Evolutionary conservation across 2,888 invertebrate genomes (phyloP).

Genomic region (Pasiphila rectangulata): DNA sequence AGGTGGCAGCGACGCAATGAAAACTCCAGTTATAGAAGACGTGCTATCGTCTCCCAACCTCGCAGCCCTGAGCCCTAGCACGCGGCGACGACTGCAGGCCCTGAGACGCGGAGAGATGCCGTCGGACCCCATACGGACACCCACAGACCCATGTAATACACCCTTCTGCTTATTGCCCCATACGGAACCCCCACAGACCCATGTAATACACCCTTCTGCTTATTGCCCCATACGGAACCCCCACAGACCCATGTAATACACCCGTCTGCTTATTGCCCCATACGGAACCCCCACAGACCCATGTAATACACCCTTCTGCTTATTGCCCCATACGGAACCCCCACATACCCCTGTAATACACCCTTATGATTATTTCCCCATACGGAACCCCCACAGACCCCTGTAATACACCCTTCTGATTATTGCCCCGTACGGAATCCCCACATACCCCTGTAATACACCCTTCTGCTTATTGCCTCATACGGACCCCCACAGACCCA

Average conservation of each 20-base stretch:
- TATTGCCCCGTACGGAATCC: no score
- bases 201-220: constrained; percentile 43
- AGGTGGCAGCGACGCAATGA: constrained; percentile 36
- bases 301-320: constrained; percentile 43
- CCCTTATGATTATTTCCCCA: no score
- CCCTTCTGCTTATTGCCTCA: no score
- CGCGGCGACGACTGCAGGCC: constrained; percentile 61
- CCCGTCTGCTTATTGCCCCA: constrained; percentile 41
- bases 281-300: constrained; percentile 66
- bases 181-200: constrained; percentile 66
- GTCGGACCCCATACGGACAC: constrained; percentile 66
- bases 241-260: constrained; percentile 60
- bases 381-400: no score
- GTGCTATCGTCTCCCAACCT: constrained; percentile 67
- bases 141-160: constrained; percentile 60
- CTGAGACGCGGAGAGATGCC: constrained; percentile 69
- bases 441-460: no score
- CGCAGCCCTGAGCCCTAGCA: constrained; percentile 58
- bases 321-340: no score
- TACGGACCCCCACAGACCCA: no score
- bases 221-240: constrained; percentile 65
- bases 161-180: constrained; percentile 41
- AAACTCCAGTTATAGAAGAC: constrained; percentile 65
- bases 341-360: no score
- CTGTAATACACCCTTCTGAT: no score